Evolutionary conservation across 2,113 vertebrate species (phyloP).

Genomic region (Takifugu bimaculatus): DNA sequence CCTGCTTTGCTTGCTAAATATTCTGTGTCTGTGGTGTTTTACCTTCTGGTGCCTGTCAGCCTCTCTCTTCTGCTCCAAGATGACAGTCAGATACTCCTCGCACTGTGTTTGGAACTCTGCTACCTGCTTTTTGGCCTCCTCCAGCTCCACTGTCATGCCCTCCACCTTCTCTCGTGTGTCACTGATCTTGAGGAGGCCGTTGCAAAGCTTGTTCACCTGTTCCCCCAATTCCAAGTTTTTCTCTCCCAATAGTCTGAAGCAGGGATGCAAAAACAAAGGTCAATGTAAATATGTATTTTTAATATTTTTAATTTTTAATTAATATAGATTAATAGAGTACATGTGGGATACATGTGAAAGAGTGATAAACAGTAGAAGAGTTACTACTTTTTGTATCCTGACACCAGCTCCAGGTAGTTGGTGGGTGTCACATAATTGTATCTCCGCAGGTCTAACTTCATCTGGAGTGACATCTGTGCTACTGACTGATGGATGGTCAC

Average conservation of each 20-base stretch:
- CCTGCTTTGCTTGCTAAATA: too few relatives aligned
- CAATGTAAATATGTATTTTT: neutral
- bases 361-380: neutral
- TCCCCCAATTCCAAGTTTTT: slow-evolving; percentile 81
- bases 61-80: slow-evolving; percentile 82
- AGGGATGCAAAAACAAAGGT: neutral
- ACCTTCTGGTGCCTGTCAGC: slow-evolving; percentile 85
- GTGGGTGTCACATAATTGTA: slow-evolving; percentile 87
- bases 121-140: slow-evolving; percentile 82
- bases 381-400: slow-evolving; percentile 86
- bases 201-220: slow-evolving; percentile 81
- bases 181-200: slow-evolving; percentile 83
- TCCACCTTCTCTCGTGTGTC: slow-evolving; percentile 84
- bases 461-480: slow-evolving; percentile 77
- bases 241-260: slow-evolving; percentile 79
- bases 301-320: neutral
- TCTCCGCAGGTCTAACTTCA: slow-evolving; percentile 81
- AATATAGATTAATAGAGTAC: too few relatives aligned
- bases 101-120: slow-evolving; percentile 84
- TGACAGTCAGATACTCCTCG: slow-evolving; percentile 83
- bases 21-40: neutral
- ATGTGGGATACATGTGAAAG: neutral
- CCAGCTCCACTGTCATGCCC: slow-evolving; percentile 85
- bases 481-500: slow-evolving; percentile 87
- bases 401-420: slow-evolving; percentile 89